Percentiles rank a stretch among this genome's conserved stretches.
These are phyloP conservation scores for Aplysina aerophoba DNA, from an alignment of 37 sponge, comb jelly and placozoan species.

Conservation along the genomic window DNA sequence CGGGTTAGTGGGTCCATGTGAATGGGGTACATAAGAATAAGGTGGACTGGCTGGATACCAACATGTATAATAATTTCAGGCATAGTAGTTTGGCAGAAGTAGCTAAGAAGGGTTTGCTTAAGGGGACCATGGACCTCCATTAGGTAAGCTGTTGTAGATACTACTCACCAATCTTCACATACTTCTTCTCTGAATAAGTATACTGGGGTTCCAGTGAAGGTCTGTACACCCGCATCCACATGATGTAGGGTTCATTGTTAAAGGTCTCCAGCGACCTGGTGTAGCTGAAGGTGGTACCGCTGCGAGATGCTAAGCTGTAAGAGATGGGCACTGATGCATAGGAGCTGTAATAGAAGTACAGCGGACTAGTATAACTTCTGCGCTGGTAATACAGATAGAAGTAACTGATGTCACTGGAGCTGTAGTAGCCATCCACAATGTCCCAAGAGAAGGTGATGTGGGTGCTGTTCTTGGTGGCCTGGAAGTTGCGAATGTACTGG, in stretches of 20 bases:
- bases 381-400: background rate
- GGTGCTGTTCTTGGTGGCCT: background rate
- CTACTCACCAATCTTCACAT: too few relatives aligned
- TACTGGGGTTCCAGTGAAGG: too few relatives aligned
- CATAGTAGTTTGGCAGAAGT: too few relatives aligned
- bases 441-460: conserved; percentile 15
- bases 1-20: too few relatives aligned
- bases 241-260: conserved; percentile 2
- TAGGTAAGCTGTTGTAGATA: too few relatives aligned
- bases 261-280: background rate
- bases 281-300: background rate
- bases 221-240: background rate
- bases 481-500: background rate
- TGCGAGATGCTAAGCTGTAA: background rate
- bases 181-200: too few relatives aligned
- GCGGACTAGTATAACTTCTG: too few relatives aligned
- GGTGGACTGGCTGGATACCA: too few relatives aligned
- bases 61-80: too few relatives aligned
- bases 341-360: background rate
- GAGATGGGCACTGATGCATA: background rate
- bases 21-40: too few relatives aligned
- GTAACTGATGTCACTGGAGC: background rate
- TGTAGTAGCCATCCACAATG: background rate
- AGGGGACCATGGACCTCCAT: too few relatives aligned
- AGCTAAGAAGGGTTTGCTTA: too few relatives aligned